Evolutionary conservation across 2,797 vertebrate species (phyloP), one percentile per base, ranked within the genome.

Genomic region (Artibeus lituratus): DNA sequence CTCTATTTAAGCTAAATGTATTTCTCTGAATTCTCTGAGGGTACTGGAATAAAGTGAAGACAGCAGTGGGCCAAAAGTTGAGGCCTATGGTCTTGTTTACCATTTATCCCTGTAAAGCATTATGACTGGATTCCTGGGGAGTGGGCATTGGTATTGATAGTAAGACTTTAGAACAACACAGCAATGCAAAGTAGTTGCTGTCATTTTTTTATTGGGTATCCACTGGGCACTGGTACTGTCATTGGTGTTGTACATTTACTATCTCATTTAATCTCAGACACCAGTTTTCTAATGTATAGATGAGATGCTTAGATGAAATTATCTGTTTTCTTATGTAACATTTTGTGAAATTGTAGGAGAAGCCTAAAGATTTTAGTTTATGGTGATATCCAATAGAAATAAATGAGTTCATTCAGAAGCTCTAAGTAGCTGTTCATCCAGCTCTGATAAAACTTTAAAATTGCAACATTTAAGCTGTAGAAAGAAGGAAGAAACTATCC

Each of bases 331-430:
- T 74, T 67, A 42, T 1, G 26, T 87, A 76, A 42, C 14, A 10
- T 69, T 82, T 87, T 78, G 39, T 83, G 32, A 86, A 65, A 86
- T 81, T 91, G 57, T 24, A 76, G 65, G 90, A 95, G 44, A 94
- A 70, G 37, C 47, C n/a, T 22, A 67, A 83, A 90, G 47, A 19
- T 93, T 80, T 29, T 24, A 67, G 72, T 90, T 88, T 82, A 32
- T 88, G n/a, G n/a, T 97, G 69, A 29, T 51, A 74, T 6, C 80
- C 26, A 44, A 1, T 59, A 81, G 65, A 88, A 87, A 69, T 55
- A 93, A 93, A 24, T 26, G 22, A 76, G 16, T 94, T 92, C 62
- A 47, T 91, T 95, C 70, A 84, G 69, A 95, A 95, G 26, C 42
- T 55, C 35, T 62, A 47, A 35, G 39, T 35, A 72, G 29, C 10